Conservation (phyloP, 2,113 vertebrate species). For the Notechis scutatus region DNA sequence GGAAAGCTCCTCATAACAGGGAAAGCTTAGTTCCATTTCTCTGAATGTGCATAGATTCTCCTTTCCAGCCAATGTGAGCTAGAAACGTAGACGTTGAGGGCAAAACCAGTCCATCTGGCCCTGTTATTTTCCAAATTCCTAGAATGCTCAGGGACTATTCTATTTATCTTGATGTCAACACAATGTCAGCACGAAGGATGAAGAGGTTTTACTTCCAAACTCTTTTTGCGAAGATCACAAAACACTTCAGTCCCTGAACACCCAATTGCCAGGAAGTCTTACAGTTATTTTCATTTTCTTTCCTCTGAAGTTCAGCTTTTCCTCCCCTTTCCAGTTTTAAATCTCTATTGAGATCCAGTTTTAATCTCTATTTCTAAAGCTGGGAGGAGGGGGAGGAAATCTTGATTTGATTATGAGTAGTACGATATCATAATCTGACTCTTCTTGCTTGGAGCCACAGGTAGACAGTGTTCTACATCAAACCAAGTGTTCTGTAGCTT, state of each 20-base stretch:
- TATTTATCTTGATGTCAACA: not conserved
- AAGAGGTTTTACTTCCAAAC: not conserved
- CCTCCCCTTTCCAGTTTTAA: not conserved
- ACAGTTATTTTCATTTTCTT: not conserved
- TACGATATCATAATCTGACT: conserved; percentile 14
- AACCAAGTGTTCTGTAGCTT: not conserved
- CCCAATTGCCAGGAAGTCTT: not conserved
- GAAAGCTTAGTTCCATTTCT: not conserved
- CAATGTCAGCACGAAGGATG: not conserved
- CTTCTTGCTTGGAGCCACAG: not conserved
- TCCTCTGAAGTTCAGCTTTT: conserved; percentile 1
- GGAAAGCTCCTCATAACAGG: not conserved
- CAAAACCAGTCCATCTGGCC: not conserved
- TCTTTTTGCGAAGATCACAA: not conserved
- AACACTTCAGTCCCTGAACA: not conserved
- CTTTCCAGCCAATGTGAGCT: not conserved
- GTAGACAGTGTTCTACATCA: not conserved
- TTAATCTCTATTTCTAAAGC: not conserved
- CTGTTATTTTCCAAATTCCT: not conserved
- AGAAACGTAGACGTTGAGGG: not conserved
- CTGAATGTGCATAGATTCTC: not conserved
- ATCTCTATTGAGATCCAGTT: not conserved
- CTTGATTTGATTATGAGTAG: conserved; percentile 11
- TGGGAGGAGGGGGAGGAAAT: not conserved
- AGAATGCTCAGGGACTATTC: not conserved